Conservation (phyloP, 2,888 invertebrate species). For the Amitus sp. region DNA sequence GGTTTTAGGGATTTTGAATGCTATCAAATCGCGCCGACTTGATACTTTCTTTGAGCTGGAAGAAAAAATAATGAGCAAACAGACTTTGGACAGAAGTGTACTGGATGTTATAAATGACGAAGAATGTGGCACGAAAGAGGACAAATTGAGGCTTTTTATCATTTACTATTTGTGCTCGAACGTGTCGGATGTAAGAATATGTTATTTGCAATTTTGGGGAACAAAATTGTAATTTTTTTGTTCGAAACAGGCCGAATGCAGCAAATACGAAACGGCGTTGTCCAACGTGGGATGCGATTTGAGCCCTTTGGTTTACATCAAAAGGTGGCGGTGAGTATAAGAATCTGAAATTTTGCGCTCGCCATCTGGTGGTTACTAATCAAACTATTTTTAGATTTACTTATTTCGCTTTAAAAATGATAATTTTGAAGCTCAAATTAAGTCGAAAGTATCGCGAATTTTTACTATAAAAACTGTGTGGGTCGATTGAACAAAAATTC, state of each 20-base stretch:
- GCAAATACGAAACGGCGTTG: slow-evolving; percentile 83
- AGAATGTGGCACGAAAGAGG: slow-evolving; percentile 87
- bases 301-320: slow-evolving; percentile 86
- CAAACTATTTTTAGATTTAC: too few relatives aligned
- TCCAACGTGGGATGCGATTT: slow-evolving; percentile 86
- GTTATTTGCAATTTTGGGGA: too few relatives aligned
- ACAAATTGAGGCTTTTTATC: slow-evolving; percentile 92
- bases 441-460: too few relatives aligned
- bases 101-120: slow-evolving; percentile 88
- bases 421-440: too few relatives aligned
- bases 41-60: slow-evolving; percentile 98
- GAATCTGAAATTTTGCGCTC: slow-evolving; percentile 1
- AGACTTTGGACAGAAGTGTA: slow-evolving; percentile 83
- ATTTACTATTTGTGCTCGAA: slow-evolving; percentile 91
- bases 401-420: too few relatives aligned
- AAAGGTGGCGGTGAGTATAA: slow-evolving; percentile 85
- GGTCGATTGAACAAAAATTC: too few relatives aligned
- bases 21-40: slow-evolving; percentile 87
- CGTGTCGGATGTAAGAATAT: slow-evolving; percentile 72
- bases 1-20: slow-evolving; percentile 77
- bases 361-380: too few relatives aligned
- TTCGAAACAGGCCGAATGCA: slow-evolving; percentile 74
- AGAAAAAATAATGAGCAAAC: slow-evolving; percentile 95
- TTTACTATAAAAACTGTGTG: too few relatives aligned
- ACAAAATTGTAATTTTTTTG: background rate